A percentile compares a stretch with the other conserved stretches of the same genome.
Conservation (phyloP, 2,888 invertebrate genomes). For the Tipula helvola region DNA sequence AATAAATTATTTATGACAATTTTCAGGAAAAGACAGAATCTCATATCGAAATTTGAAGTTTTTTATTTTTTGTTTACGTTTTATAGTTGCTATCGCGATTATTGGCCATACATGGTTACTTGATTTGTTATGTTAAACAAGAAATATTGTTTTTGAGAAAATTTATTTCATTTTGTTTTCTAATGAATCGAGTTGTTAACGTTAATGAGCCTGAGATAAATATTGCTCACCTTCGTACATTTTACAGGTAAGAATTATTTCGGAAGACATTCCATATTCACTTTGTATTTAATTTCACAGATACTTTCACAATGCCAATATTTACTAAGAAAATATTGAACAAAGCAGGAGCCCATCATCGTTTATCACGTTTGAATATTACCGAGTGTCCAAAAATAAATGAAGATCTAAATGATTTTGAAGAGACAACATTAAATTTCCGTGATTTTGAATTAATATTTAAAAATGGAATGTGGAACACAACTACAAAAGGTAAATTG, state of each 20-base stretch:
- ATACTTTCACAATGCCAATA: slow-evolving; percentile 26
- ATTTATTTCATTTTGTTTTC: background rate
- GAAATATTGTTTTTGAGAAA: background rate
- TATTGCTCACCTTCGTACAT: too few species aligned
- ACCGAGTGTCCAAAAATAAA: slow-evolving; percentile 26
- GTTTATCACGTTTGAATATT: slow-evolving; percentile 25
- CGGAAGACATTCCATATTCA: too few species aligned
- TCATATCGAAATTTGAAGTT: background rate
- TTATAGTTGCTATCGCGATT: background rate
- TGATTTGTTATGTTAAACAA: background rate
- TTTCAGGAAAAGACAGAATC: background rate
- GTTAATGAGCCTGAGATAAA: too few species aligned
- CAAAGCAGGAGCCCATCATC: slow-evolving; percentile 21
- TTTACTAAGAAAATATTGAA: slow-evolving; percentile 24
- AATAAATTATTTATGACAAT: background rate
- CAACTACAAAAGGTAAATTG: slow-evolving; percentile 17
- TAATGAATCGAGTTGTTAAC: background rate
- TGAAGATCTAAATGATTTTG: slow-evolving; percentile 31
- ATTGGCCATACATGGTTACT: background rate
- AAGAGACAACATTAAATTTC: slow-evolving; percentile 26
- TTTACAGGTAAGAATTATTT: too few species aligned
- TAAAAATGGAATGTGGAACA: slow-evolving; percentile 33
- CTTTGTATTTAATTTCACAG: background rate
- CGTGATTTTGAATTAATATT: slow-evolving; percentile 31
- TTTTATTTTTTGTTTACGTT: background rate